Conservation (phyloP, 2,888 invertebrate genomes). For the Agrochola litura region DNA sequence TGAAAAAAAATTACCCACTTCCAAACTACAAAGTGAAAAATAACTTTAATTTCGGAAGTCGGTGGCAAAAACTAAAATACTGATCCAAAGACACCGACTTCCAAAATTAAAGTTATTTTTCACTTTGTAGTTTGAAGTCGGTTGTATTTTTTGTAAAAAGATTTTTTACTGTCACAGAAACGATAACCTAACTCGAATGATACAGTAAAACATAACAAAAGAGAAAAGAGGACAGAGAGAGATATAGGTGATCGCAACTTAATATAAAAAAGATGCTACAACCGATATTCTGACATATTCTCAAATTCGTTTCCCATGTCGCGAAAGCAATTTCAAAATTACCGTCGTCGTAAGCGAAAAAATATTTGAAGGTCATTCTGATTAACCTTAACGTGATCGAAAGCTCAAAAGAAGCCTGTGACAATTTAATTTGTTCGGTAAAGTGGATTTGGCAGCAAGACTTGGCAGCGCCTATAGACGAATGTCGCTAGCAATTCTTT, state of each 20-base stretch:
- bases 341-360: neutral
- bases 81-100: too few species aligned
- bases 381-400: slow-evolving; percentile 22
- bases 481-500: slow-evolving; percentile 28
- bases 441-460: slow-evolving; percentile 46
- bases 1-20: too few species aligned
- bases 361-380: slow-evolving; percentile 22
- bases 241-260: neutral
- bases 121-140: too few species aligned
- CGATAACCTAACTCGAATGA: neutral
- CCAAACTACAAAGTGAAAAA: too few species aligned
- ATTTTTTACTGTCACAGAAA: too few species aligned
- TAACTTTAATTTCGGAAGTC: too few species aligned
- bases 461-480: slow-evolving; percentile 46
- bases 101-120: too few species aligned
- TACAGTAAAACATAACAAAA: neutral
- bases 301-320: neutral
- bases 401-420: slow-evolving; percentile 34
- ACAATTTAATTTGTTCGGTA: slow-evolving; percentile 61
- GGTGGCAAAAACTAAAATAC: too few species aligned
- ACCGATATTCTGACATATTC: neutral
- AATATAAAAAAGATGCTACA: neutral
- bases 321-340: slow-evolving; percentile 32
- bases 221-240: neutral
- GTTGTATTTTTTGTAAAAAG: too few species aligned